phyloP scores from a whole-genome alignment of 2,888 invertebrate genomes.

The Xylophagus ater region DNA sequence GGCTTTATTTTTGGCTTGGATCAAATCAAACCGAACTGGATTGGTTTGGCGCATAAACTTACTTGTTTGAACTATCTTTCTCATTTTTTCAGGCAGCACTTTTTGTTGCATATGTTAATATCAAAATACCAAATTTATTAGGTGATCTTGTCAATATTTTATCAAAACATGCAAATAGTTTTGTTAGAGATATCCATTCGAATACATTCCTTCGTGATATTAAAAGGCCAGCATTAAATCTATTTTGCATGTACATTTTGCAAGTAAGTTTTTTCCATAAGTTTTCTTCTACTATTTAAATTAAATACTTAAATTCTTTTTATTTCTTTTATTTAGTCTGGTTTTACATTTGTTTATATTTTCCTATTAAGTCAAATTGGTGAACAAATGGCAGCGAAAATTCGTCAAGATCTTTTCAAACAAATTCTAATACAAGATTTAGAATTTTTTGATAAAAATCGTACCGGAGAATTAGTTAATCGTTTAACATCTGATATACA shows the following conservation, averaged over 20 bases:
- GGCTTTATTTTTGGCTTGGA: no score
- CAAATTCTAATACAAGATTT: conserved; percentile 80
- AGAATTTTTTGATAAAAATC: conserved; percentile 79
- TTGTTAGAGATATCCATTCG: conserved; percentile 29
- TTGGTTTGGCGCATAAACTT: no score
- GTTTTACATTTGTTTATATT: conserved; percentile 84
- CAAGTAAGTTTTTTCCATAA: conserved; percentile 24
- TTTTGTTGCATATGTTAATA: conserved; percentile 76
- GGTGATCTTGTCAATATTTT: conserved; percentile 74
- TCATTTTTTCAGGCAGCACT: conserved; percentile 68
- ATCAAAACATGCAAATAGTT: conserved; percentile 45
- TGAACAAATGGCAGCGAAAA: conserved; percentile 70
- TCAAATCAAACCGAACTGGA: no score
- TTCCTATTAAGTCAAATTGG: conserved; percentile 76
- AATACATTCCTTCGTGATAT: conserved; percentile 34
- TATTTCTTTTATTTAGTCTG: conserved; percentile 49
- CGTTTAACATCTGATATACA: conserved; percentile 88
- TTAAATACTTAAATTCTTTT: background rate
- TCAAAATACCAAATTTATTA: conserved; percentile 75
- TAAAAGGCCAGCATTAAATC: conserved; percentile 30
- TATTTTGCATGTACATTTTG: conserved; percentile 35
- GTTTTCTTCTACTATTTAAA: conserved; percentile 3
- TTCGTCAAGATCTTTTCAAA: conserved; percentile 71
- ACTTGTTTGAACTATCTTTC: no score
- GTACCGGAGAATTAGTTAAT: conserved; percentile 86